Conservation (phyloP, 2,797 vertebrate species). For the Chloroceryle amazona region DNA sequence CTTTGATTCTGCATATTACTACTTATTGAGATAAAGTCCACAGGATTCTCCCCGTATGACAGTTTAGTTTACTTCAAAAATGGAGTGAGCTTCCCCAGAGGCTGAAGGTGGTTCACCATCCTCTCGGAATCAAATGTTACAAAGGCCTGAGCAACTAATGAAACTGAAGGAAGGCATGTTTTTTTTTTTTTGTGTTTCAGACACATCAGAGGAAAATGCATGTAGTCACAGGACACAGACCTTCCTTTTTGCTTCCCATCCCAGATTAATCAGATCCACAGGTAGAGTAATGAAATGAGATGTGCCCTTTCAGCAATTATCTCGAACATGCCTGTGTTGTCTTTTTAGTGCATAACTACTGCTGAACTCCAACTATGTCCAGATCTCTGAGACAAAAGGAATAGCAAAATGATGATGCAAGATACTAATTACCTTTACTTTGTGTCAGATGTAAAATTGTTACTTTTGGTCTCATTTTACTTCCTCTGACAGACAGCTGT, state of each 20-base stretch:
- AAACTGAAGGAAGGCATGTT: background rate
- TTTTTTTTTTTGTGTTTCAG: background rate
- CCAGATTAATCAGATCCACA: background rate
- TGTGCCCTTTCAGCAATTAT: background rate
- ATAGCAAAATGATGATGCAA: background rate
- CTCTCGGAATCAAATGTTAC: background rate
- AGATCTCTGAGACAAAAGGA: background rate
- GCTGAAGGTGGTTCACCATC: background rate
- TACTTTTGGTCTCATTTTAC: slow-evolving; percentile 22
- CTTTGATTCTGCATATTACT: background rate
- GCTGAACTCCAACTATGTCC: background rate
- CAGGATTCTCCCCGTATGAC: background rate
- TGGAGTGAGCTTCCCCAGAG: background rate
- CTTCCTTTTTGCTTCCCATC: background rate
- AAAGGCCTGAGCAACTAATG: background rate
- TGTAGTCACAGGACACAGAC: background rate
- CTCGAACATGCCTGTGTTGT: background rate
- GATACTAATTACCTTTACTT: slow-evolving; percentile 8
- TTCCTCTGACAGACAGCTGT: slow-evolving; percentile 2
- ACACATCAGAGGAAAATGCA: background rate
- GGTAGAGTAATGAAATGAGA: background rate
- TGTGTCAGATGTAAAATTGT: background rate
- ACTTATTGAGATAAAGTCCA: background rate
- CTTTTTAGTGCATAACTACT: background rate
- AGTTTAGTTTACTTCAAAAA: background rate